phyloP scores from a whole-genome alignment of 2,888 invertebrate genomes.

The Acanthosepion esculentum region DNA sequence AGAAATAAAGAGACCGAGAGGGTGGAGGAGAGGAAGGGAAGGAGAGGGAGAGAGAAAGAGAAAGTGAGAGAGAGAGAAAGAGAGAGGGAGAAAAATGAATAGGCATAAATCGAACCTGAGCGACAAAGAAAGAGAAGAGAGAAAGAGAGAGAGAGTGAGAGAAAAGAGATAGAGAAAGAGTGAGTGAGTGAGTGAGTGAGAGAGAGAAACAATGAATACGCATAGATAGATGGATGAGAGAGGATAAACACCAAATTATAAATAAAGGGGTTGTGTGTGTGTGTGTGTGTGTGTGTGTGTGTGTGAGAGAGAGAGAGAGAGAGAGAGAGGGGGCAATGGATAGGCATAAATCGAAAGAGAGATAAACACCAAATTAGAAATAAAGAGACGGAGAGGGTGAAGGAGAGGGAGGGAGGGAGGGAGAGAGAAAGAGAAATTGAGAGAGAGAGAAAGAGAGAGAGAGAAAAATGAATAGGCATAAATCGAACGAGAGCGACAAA shows the following conservation, averaged over 20 bases:
- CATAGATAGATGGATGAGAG: background rate
- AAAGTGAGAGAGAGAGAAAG: background rate
- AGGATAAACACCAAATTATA: background rate
- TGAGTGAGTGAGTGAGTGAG: too few species aligned
- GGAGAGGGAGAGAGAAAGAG: background rate
- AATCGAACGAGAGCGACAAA: background rate
- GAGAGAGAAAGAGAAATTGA: background rate
- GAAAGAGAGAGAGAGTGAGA: background rate
- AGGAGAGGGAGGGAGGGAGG: too few species aligned
- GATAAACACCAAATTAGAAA: background rate
- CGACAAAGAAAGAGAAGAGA: background rate
- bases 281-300: too few species aligned
- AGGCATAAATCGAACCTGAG: background rate
- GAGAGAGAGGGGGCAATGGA: too few species aligned
- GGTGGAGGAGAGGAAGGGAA: too few species aligned
- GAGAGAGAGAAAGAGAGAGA: background rate
- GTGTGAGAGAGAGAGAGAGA: too few species aligned
- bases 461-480: too few species aligned
- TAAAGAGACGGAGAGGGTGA: background rate
- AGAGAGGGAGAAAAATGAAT: rapidly evolving
- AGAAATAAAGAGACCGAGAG: background rate
- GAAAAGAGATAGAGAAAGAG: too few species aligned
- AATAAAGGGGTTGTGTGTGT: too few species aligned
- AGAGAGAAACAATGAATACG: background rate
- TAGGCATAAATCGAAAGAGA: too few species aligned